phyloP scores from a whole-genome alignment of 2,888 invertebrate genomes.

The Hirtodrosophila duncani region DNA sequence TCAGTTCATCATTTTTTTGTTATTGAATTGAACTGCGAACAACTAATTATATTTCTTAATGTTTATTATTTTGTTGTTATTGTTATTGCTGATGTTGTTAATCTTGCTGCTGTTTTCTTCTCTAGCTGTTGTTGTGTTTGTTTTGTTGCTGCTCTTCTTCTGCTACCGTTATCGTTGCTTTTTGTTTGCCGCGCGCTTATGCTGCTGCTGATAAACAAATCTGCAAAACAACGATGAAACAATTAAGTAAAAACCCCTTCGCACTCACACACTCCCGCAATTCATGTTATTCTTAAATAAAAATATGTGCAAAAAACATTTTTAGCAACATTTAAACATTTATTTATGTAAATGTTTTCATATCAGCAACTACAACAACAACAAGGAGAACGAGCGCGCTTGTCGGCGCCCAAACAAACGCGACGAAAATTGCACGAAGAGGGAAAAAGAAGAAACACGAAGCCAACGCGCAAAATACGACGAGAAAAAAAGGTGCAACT shows the following conservation, averaged over 20 bases:
- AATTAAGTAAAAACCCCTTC: constrained; percentile 49
- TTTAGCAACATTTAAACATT: background rate
- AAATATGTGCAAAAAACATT: no score
- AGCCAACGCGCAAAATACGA: constrained; percentile 70
- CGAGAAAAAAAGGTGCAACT: constrained; percentile 51
- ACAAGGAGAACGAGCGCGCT: constrained; percentile 72
- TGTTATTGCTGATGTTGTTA: constrained; percentile 28
- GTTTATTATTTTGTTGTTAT: constrained; percentile 18
- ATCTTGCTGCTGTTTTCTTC: constrained; percentile 30
- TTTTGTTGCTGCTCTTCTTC: constrained; percentile 13
- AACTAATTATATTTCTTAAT: constrained; percentile 31
- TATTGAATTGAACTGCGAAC: constrained; percentile 26
- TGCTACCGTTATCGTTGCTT: constrained; percentile 28
- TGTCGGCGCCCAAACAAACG: constrained; percentile 72
- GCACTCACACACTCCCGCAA: constrained; percentile 2
- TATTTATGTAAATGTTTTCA: no score
- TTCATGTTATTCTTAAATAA: no score
- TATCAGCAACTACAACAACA: no score
- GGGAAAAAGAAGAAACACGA: constrained; percentile 42
- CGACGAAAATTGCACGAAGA: constrained; percentile 73
- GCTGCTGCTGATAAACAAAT: constrained; percentile 48
- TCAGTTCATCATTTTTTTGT: constrained; percentile 71
- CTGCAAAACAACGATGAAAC: constrained; percentile 50
- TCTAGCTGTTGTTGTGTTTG: constrained; percentile 23
- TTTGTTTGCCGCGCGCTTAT: no score